Evolutionary conservation across 37 sponge, comb jelly and placozoan species (phyloP).

Genomic region (Oscarella lobularis): DNA sequence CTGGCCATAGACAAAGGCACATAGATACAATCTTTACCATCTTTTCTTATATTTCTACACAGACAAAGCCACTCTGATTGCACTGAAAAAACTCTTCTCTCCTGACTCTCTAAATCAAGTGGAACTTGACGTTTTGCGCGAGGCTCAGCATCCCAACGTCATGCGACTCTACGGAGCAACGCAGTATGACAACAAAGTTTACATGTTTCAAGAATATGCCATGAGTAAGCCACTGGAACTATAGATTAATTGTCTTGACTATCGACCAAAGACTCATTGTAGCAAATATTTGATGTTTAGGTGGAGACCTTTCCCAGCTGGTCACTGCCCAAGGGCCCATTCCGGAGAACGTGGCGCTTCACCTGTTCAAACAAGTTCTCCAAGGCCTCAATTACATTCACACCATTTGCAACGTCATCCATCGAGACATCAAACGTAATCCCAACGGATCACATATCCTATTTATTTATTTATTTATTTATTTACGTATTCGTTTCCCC

Average conservation of each 20-base stretch:
- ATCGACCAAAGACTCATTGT: too few relatives aligned
- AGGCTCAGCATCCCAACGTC: not conserved
- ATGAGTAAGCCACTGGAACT: not conserved
- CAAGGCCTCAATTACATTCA: not conserved
- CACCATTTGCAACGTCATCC: not conserved
- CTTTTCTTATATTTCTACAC: too few relatives aligned
- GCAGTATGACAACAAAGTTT: not conserved
- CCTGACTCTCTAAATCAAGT: not conserved
- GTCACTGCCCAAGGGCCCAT: too few relatives aligned
- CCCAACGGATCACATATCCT: too few relatives aligned
- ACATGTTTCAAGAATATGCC: not conserved
- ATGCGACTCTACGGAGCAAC: not conserved
- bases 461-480: not conserved
- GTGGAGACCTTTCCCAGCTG: too few relatives aligned
- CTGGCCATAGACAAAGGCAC: not conserved
- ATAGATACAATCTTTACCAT: too few relatives aligned
- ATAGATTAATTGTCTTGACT: too few relatives aligned
- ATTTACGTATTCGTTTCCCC: not conserved
- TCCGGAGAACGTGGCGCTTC: not conserved
- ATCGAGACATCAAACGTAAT: not conserved
- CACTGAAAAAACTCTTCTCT: not conserved
- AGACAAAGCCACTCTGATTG: not conserved
- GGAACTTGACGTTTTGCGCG: not conserved
- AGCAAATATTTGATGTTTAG: too few relatives aligned
- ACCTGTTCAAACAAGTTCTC: not conserved